Evolutionary conservation across 2,113 vertebrate genomes (phyloP).

Genomic region (Fulica atra): DNA sequence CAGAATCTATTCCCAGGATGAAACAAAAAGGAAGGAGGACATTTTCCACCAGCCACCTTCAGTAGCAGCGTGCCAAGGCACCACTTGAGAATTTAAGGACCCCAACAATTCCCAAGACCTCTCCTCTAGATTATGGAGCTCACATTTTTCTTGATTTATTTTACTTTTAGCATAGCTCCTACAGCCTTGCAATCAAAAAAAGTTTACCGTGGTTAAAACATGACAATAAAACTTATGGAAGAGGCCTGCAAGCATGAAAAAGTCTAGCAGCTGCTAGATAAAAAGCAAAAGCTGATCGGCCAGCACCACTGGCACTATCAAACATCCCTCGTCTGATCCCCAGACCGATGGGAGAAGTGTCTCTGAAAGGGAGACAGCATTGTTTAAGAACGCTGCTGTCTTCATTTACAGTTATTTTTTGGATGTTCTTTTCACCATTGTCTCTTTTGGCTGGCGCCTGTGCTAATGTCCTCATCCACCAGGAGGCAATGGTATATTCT

Average conservation of each 20-base stretch:
- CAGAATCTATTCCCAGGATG: background rate
- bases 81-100: background rate
- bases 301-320: background rate
- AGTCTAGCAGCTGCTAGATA: background rate
- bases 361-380: background rate
- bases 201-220: background rate
- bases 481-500: constrained; percentile 59
- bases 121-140: background rate
- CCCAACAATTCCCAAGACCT: background rate
- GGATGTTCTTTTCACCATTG: background rate
- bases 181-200: background rate
- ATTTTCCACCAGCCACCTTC: background rate
- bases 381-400: background rate
- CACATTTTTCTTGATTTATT: background rate
- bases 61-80: background rate
- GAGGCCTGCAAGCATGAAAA: background rate
- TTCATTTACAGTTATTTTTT: background rate
- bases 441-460: background rate
- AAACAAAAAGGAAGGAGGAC: background rate
- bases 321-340: background rate
- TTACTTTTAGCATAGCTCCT: background rate
- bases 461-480: constrained; percentile 15
- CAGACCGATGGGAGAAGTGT: background rate
- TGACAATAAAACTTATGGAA: background rate
- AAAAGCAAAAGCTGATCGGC: background rate